Evolutionary conservation across 2,888 invertebrate species (phyloP), one percentile per base, ranked within the genome.

Genomic region (Xanthorhoe designata): DNA sequence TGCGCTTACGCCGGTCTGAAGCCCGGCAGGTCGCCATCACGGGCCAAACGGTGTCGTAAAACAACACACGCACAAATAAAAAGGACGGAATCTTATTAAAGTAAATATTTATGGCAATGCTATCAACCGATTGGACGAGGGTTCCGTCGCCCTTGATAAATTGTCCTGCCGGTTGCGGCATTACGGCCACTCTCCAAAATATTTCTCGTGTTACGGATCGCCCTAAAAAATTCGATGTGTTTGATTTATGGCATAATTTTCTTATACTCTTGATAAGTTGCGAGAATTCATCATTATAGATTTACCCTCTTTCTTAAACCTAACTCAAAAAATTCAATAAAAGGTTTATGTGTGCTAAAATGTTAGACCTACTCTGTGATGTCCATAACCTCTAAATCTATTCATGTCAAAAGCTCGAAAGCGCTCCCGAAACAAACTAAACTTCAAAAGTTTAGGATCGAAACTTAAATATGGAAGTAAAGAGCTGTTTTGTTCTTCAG

Each of bases 41-140:
- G 80, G 84, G 85, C 80, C 87, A 87, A 90, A 90, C 86, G 82
- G 85, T 86, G 86, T 89, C 90, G 89, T 91, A 91, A 91, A 91
- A 90, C 88, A 89, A 88, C 85, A 82, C 85, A 82, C 81, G 83
- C 80, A 81, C 86, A 86, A 90, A 90, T 90, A 90, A 89, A 90
- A 91, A 85, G 89, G 90, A 89, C 88, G 86, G 90, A 90, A 91
- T 92, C 89, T 92, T 92, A 93, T 92, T 91, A 92, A 93, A 92
- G 91, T 91, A 92, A 92, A 92, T 92, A 93, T 93, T 92, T 92
- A 92, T 92, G 89, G 90, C 89, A 89, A 86, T 88, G 89, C 91
- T 87, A 91, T 92, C 91, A 91, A 90, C 86, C 91, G 89, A 91
- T 92, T 89, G 92, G 91, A 90, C 89, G 87, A 91, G 92, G 90